These are phyloP conservation scores for Amphiprion ocellaris DNA, from an alignment of 2,113 vertebrate genomes.

Conservation along the genomic window DNA sequence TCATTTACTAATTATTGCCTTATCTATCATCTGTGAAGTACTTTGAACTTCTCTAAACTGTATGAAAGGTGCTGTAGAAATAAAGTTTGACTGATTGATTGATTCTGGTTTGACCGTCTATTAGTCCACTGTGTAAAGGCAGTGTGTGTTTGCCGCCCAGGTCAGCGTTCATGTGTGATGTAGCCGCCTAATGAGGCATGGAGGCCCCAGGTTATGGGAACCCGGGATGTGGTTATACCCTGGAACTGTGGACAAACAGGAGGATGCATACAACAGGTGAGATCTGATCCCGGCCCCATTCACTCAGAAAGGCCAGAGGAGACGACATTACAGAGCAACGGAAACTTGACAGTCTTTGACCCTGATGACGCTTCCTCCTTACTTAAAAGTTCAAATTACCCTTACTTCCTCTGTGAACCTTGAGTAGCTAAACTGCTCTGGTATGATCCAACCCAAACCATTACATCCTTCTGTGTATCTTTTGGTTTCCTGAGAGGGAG, in stretches of 20 bases:
- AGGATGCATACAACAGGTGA: slow-evolving; percentile 67
- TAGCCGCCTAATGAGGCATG: neutral
- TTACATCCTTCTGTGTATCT: slow-evolving; percentile 62
- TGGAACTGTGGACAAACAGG: slow-evolving; percentile 75
- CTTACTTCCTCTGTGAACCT: slow-evolving; percentile 52
- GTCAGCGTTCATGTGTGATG: slow-evolving; percentile 35
- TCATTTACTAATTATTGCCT: no score
- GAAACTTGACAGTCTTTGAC: slow-evolving; percentile 63
- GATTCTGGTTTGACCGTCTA: neutral
- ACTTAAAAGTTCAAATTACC: slow-evolving; percentile 64
- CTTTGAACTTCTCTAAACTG: no score
- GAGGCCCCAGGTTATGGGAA: slow-evolving; percentile 75
- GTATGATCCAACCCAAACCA: slow-evolving; percentile 58
- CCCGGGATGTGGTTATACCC: slow-evolving; percentile 56
- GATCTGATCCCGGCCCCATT: slow-evolving; percentile 72
- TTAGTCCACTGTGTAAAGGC: slow-evolving; percentile 1
- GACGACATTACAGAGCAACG: slow-evolving; percentile 39
- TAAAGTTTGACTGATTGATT: no score
- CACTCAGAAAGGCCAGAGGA: slow-evolving; percentile 43
- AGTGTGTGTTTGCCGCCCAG: slow-evolving; percentile 20
- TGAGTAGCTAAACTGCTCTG: slow-evolving; percentile 14
- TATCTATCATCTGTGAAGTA: no score
- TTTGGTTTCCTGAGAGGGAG: slow-evolving; percentile 56
- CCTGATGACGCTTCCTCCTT: slow-evolving; percentile 59
- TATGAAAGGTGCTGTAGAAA: no score